A percentile compares a stretch with the other conserved stretches of the same genome.
These are phyloP conservation scores for Branchellion lobata DNA, from an alignment of 2,888 invertebrate species.

Conservation along the genomic window DNA sequence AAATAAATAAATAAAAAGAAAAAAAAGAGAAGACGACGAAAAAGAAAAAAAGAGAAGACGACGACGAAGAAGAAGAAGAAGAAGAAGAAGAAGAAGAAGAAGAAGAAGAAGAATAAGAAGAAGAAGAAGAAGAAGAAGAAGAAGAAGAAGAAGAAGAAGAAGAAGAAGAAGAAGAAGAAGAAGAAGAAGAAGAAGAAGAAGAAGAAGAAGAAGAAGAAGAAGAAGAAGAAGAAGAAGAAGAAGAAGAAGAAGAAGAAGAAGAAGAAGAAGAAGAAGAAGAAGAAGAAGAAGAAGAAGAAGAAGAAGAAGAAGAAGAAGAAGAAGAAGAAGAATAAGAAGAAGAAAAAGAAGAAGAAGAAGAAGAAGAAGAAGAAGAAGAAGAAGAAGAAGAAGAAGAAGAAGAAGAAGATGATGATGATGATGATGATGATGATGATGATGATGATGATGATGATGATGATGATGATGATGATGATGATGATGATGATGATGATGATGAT, in stretches of 20 bases:
- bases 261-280: neutral
- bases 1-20: too few relatives aligned
- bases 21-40: too few relatives aligned
- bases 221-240: neutral
- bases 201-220: constrained; percentile 14
- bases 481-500: constrained; percentile 8
- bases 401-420: constrained; percentile 1
- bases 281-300: neutral
- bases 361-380: constrained; percentile 3
- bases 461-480: constrained; percentile 32
- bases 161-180: neutral
- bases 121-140: neutral
- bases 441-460: constrained; percentile 24
- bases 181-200: constrained; percentile 3
- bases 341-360: neutral
- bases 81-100: neutral
- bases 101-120: too few relatives aligned
- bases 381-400: neutral
- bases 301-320: neutral
- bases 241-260: neutral
- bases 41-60: too few relatives aligned
- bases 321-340: too few relatives aligned
- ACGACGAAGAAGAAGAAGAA: too few relatives aligned
- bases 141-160: neutral
- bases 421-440: neutral